Evolutionary conservation across 2,113 vertebrate species (phyloP), one percentile per base, ranked within the genome.

Genomic region (Epinephelus moara): DNA sequence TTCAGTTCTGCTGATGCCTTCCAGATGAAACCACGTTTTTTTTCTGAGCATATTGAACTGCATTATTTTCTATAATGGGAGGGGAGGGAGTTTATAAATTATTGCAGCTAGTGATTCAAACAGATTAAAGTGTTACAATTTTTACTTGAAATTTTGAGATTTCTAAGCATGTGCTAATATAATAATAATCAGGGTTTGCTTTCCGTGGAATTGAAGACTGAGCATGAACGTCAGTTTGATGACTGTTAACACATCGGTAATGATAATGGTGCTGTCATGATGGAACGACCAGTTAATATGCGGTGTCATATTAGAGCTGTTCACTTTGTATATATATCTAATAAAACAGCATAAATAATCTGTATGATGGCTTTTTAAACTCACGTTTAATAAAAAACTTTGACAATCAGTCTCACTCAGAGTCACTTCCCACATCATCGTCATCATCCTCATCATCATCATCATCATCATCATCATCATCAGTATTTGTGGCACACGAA

Each of bases 1-100:
- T 94, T 75, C 91, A 96, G 95, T 96, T 96, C 88, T 96, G 95
- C 93, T 96, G 93, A 96, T 78, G 76, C 30, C 81, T 56, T 80
- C 70, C 42, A 52, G 80, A 25, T 76, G 77, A 87, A 87, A 42
- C 52, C 14, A 53, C 12, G 0, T 45, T 64, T 21, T 52, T 27
- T 59, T 27, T 57, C 64, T 64, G 50, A 81, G 72, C 52, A 59
- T 66, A 62, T 13, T 23, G 33, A 82, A 59, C 50, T 75, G 55
- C 67, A 74, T 88, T 82, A 50, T 91, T 91, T 90, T 89, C 50
- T 86, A 81, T 81, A 50, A 84, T 61, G 68, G 50, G 60, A 45
- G 27, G n/a, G 52, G 61, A 57, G 49, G 62, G 57, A 47, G 71
- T 69, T 85, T 67, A 33, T 85, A 73, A 81, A 89, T 62, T 52